These are phyloP conservation scores for Apis laboriosa DNA, from an alignment of 1,140 invertebrate genomes.

Conservation along the genomic window DNA sequence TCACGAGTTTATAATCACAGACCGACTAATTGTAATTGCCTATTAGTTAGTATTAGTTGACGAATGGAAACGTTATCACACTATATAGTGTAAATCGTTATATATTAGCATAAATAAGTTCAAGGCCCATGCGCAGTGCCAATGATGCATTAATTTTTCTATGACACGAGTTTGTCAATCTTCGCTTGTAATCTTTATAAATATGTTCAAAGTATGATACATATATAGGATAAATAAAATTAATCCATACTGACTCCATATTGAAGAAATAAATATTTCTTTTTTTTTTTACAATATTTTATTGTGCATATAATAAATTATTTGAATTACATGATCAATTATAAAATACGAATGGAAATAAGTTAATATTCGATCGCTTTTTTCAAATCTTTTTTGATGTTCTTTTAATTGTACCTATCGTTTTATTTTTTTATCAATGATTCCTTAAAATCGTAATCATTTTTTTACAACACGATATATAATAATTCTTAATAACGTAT, in stretches of 20 bases:
- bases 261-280: too few species aligned
- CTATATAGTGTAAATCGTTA: conserved; percentile 71
- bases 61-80: conserved; percentile 68
- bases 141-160: conserved; percentile 65
- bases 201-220: neutral
- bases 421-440: too few species aligned
- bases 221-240: neutral
- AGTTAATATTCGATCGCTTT: neutral
- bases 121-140: conserved; percentile 73
- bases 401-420: neutral
- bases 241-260: neutral
- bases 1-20: conserved; percentile 53
- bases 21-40: conserved; percentile 65
- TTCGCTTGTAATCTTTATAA: conserved; percentile 22
- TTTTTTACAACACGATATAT: too few species aligned
- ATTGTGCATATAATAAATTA: neutral
- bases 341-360: neutral
- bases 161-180: conserved; percentile 54
- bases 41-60: conserved; percentile 61
- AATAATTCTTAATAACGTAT: too few species aligned
- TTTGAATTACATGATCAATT: neutral
- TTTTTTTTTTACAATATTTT: too few species aligned
- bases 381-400: neutral
- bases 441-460: too few species aligned
- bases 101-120: conserved; percentile 75